Conservation (phyloP, 2,888 invertebrate species). For the Drosophila putrida region DNA sequence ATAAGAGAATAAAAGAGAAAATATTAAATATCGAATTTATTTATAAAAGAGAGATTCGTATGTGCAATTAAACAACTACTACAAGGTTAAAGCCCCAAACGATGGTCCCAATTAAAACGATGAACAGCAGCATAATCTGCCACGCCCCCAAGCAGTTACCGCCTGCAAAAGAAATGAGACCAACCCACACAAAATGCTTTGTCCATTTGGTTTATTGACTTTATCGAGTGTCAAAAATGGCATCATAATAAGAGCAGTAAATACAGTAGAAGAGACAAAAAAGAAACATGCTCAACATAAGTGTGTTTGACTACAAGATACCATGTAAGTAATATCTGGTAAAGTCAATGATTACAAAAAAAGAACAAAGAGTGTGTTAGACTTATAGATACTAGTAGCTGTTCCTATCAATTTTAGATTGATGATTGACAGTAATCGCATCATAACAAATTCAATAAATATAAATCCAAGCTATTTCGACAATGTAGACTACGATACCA, state of each 20-base stretch:
- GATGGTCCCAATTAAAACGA: slow-evolving; percentile 36
- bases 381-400: not conserved
- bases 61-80: slow-evolving; percentile 35
- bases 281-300: slow-evolving; percentile 4
- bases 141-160: not conserved
- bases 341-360: not conserved
- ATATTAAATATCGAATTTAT: slow-evolving; percentile 41
- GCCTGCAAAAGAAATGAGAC: not conserved
- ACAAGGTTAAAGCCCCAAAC: slow-evolving; percentile 18
- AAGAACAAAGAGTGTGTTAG: not conserved
- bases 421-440: not conserved
- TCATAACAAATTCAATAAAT: not conserved
- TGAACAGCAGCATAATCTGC: slow-evolving; percentile 7
- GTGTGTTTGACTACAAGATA: not conserved
- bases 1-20: slow-evolving; percentile 24
- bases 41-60: slow-evolving; percentile 28
- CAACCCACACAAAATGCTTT: slow-evolving; percentile 25
- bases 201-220: slow-evolving; percentile 64
- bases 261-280: slow-evolving; percentile 7
- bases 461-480: too few species aligned
- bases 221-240: slow-evolving; percentile 70
- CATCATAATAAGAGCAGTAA: slow-evolving; percentile 59
- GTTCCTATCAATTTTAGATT: not conserved
- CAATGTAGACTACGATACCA: too few species aligned
- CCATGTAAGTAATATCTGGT: not conserved